Base-by-base conservation (phyloP, 2,797 vertebrate species). In the Brotula barbata region DNA sequence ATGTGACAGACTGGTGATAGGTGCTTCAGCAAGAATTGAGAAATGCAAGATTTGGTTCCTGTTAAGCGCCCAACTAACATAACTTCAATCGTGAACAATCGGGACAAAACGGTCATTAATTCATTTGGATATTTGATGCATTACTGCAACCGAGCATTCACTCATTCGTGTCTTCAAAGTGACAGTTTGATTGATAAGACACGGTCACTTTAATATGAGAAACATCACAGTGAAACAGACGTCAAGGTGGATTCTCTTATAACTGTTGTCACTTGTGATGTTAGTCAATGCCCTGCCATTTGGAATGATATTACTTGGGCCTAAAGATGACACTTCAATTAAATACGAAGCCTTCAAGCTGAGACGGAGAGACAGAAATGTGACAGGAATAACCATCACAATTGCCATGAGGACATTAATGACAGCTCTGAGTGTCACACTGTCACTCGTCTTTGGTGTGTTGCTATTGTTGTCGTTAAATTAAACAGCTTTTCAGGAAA, bases 261-360 rank as follows among this genome's bases (percentile, higher is more conserved):
- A 85, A 85, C 85, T 87, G 87, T 82, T 78, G 80, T 80, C 82
- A 77, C 66, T 68, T 69, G 67, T 60, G 76, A 83, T 86, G 49
- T 66, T n/a, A 66, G 77, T 85, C 82, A 71, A 60, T 52, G 73
- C 62, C 69, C 73, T 63, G 53, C 68, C 63, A 40, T 73, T 68
- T 57, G 69, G 63, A 70, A 52, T 1, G 8, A 37, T 61, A 73
- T 76, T 71, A 55, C 80, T 71, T 61, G 71, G 71, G 82, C 82
- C 79, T 78, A 65, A 84, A 82, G 78, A 78, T 83, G 85, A 87
- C 87, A 89, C 69, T 82, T 85, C 82, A 85, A 86, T 88, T 87
- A 87, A 87, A 77, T 78, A 57, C 37, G 14, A 51, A 63, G 72
- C 81, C 79, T 76, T 79, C 76, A 58, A 66, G 71, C 69, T 69